A percentile compares a stretch with the other conserved stretches of the same genome.
phyloP scores from a whole-genome alignment of 2,888 invertebrate species.

The Gymnocheta viridis region DNA sequence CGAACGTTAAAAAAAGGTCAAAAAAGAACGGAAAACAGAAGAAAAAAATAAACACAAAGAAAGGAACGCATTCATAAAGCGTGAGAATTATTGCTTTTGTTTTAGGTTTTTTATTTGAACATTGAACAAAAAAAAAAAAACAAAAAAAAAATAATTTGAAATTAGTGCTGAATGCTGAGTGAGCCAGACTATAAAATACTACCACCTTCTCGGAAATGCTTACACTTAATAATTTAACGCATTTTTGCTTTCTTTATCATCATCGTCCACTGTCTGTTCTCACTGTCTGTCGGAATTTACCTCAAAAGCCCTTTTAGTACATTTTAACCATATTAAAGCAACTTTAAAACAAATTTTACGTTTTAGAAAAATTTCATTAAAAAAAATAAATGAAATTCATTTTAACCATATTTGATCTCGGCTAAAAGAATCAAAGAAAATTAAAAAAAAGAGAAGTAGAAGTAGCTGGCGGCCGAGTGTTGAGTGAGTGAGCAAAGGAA shows the following conservation, averaged over 20 bases:
- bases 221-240: constrained; percentile 71
- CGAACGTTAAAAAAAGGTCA: constrained; percentile 47
- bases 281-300: constrained; percentile 7
- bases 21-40: constrained; percentile 39
- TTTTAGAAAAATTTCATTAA: constrained; percentile 53
- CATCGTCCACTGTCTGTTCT: constrained; percentile 5
- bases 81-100: constrained; percentile 65
- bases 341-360: constrained; percentile 27
- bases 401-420: constrained; percentile 37
- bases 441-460: not conserved
- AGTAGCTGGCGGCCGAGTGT: not conserved
- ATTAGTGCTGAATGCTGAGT: constrained; percentile 52
- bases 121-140: constrained; percentile 12
- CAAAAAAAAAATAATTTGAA: not conserved
- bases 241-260: constrained; percentile 55
- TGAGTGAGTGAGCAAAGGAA: constrained; percentile 29
- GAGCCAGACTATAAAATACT: constrained; percentile 40
- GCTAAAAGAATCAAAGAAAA: not conserved
- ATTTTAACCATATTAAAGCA: constrained; percentile 45
- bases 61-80: constrained; percentile 55
- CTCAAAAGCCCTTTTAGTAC: constrained; percentile 11
- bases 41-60: constrained; percentile 24
- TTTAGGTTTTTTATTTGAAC: constrained; percentile 45
- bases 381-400: constrained; percentile 40
- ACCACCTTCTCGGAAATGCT: constrained; percentile 69